Conservation (phyloP, 1,140 invertebrate genomes). For the Drosophila simulans region DNA sequence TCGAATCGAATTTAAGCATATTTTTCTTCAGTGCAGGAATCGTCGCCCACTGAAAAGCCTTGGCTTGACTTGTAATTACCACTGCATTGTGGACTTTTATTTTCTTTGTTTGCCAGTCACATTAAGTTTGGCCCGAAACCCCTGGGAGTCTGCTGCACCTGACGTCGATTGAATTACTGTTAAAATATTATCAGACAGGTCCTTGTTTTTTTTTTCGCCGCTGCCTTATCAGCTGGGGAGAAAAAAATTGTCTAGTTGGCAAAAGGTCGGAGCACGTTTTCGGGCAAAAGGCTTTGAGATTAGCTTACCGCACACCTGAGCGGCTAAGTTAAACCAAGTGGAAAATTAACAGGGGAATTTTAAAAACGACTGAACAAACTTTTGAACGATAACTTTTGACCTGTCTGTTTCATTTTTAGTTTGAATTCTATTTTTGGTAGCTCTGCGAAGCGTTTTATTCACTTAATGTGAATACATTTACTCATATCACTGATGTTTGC, state of each 20-base stretch:
- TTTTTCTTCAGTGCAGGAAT: constrained; percentile 7
- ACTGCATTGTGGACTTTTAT: constrained; percentile 72
- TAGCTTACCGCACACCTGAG: constrained; percentile 24
- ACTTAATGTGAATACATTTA: not conserved
- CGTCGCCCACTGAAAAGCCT: constrained; percentile 24
- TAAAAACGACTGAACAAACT: not conserved
- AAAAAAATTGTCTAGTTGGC: not conserved
- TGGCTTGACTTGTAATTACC: constrained; percentile 72
- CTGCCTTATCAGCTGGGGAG: constrained; percentile 16
- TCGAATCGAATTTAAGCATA: no score
- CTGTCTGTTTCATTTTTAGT: constrained; percentile 3
- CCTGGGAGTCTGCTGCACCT: constrained; percentile 30
- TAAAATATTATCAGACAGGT: constrained; percentile 66
- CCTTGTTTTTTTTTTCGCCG: constrained; percentile 28
- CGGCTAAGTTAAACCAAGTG: constrained; percentile 14
- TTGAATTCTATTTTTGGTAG: not conserved
- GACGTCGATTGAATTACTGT: constrained; percentile 70
- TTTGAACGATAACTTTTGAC: not conserved
- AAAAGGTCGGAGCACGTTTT: not conserved
- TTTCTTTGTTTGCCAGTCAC: constrained; percentile 48
- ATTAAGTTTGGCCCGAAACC: constrained; percentile 17
- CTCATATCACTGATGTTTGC: not conserved
- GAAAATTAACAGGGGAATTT: constrained; percentile 25
- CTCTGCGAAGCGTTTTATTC: not conserved
- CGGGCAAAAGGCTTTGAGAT: constrained; percentile 5